A percentile compares a stretch with the other conserved stretches of the same genome.
phyloP scores from a whole-genome alignment of 2,797 vertebrate genomes.

The Rhincodon typus region DNA sequence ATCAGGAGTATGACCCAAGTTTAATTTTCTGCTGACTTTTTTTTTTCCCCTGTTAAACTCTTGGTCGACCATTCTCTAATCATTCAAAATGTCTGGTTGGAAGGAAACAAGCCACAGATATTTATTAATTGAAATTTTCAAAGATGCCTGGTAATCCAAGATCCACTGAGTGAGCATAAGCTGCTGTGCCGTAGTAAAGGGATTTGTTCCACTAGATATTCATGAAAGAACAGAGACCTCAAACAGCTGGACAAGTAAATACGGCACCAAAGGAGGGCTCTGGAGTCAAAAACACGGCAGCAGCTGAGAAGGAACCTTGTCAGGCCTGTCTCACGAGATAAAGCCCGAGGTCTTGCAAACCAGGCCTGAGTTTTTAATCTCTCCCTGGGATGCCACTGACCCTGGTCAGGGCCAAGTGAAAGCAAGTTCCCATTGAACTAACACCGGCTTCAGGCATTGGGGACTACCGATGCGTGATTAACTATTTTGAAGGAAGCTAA shows the following conservation, averaged over 20 bases:
- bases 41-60: neutral
- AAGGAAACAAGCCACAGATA: neutral
- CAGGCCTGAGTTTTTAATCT: neutral
- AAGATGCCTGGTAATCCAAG: slow-evolving; percentile 9
- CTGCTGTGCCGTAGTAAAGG: neutral
- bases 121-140: neutral
- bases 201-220: slow-evolving; percentile 36
- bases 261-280: neutral
- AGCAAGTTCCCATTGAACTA: neutral
- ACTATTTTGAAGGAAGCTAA: neutral
- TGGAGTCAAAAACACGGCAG: slow-evolving; percentile 14
- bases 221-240: slow-evolving; percentile 27
- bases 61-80: neutral
- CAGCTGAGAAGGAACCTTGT: slow-evolving; percentile 4
- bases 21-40: neutral
- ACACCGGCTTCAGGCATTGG: neutral
- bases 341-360: neutral
- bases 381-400: neutral
- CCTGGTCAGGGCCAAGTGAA: neutral
- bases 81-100: neutral
- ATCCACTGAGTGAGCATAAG: neutral
- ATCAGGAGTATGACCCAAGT: neutral
- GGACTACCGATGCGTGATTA: neutral
- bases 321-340: neutral
- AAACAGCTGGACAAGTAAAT: slow-evolving; percentile 36